These are phyloP conservation scores for Eulemur coronatus DNA, from an alignment of 2,797 vertebrate genomes.

Conservation along the genomic window DNA sequence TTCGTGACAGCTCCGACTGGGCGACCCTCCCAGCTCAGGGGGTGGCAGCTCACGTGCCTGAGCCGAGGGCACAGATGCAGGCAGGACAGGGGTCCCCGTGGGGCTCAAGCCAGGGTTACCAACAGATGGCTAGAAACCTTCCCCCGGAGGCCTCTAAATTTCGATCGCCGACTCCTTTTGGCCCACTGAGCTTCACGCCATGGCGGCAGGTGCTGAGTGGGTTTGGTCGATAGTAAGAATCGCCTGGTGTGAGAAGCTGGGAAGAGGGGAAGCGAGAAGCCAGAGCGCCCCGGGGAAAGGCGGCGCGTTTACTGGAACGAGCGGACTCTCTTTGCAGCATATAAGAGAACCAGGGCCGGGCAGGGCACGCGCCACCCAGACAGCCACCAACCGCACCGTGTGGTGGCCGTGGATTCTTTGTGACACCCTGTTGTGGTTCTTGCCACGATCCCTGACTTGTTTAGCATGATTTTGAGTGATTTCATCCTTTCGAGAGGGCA, in stretches of 20 bases:
- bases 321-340: not conserved
- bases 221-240: not conserved
- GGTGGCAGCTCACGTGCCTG: not conserved
- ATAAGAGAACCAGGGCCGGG: not conserved
- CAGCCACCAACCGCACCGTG: accelerated
- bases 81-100: not conserved
- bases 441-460: not conserved
- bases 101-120: not conserved
- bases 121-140: not conserved
- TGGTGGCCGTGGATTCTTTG: not conserved
- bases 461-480: not conserved
- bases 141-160: not conserved
- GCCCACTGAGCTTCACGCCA: not conserved
- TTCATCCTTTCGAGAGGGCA: not conserved
- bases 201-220: not conserved
- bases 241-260: not conserved
- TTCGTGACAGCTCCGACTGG: too few relatives aligned
- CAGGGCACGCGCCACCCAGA: accelerated
- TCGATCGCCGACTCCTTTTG: not conserved
- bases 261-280: not conserved
- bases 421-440: not conserved
- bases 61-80: not conserved
- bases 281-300: not conserved
- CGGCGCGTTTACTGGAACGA: accelerated
- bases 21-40: not conserved